A percentile compares a stretch with the other conserved stretches of the same genome.
Evolutionary conservation across 92 coral and sea anemone species (phyloP).

Genomic region (Palythoa grandis): DNA sequence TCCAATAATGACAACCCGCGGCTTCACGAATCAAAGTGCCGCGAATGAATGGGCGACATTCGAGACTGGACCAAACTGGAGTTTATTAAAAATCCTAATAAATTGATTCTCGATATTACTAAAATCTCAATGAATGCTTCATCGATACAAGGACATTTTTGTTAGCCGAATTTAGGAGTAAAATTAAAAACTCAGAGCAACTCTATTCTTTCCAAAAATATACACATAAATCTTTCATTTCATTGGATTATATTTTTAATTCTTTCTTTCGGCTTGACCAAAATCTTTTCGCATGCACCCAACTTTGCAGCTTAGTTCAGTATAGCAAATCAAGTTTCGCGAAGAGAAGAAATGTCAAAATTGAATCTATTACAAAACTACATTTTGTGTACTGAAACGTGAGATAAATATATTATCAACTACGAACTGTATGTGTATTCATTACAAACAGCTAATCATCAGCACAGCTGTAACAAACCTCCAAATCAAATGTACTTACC

Average conservation of each 20-base stretch:
- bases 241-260: constrained; percentile 21
- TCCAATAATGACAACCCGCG: not conserved
- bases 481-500: constrained; percentile 32
- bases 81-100: not conserved
- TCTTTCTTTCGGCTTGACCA: not conserved
- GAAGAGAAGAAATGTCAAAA: not conserved
- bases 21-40: not conserved
- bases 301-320: not conserved
- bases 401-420: not conserved
- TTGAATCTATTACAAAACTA: not conserved
- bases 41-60: not conserved
- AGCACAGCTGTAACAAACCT: constrained; percentile 5
- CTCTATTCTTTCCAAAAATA: constrained; percentile 12
- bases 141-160: not conserved
- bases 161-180: not conserved
- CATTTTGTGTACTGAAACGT: not conserved
- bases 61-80: not conserved
- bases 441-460: not conserved
- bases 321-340: not conserved
- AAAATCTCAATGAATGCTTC: not conserved
- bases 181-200: not conserved
- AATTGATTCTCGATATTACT: not conserved
- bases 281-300: not conserved
- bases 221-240: constrained; percentile 43
- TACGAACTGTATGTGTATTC: constrained; percentile 22